Conservation (phyloP, 1,140 invertebrate species). For the Drosophila sulfurigaster region DNA sequence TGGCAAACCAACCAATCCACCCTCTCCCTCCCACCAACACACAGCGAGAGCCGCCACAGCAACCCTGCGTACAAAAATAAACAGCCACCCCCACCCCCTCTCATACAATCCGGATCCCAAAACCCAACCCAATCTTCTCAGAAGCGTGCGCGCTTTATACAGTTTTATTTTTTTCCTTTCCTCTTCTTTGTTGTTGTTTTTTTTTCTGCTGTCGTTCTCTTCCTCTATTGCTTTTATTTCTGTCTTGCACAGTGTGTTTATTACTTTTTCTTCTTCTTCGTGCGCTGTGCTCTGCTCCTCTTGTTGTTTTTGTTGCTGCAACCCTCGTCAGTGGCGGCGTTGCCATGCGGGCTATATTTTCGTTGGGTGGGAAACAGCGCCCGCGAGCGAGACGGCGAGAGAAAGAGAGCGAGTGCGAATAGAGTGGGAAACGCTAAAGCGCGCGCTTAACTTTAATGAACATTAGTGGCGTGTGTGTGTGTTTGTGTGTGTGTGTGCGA, state of each 20-base stretch:
- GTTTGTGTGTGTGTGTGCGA: conserved; percentile 5
- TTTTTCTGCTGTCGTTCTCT: not conserved
- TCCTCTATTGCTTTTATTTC: conserved; percentile 27
- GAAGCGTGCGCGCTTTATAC: conserved; percentile 17
- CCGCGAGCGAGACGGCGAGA: not conserved
- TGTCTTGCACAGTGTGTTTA: conserved; percentile 56
- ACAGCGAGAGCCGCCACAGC: conserved; percentile 10
- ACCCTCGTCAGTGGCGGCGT: conserved; percentile 47
- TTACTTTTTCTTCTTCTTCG: conserved; percentile 46
- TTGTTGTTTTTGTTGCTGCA: conserved; percentile 44
- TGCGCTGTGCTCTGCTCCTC: conserved; percentile 11
- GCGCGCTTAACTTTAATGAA: conserved; percentile 67
- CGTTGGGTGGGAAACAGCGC: conserved; percentile 21
- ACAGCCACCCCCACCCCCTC: conserved; percentile 49
- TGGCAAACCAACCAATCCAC: conserved; percentile 34
- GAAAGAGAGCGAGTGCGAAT: conserved; percentile 5
- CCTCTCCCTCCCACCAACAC: not conserved
- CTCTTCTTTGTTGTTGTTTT: conserved; percentile 11
- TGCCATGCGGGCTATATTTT: conserved; percentile 53
- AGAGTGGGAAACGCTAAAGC: conserved; percentile 9
- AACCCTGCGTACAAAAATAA: conserved; percentile 73
- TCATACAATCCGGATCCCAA: not conserved
- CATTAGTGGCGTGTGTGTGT: conserved; percentile 20
- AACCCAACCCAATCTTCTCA: conserved; percentile 24
- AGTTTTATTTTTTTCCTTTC: conserved; percentile 18